phyloP scores from a whole-genome alignment of 2,797 vertebrate species.

The Poeciliopsis infans region DNA sequence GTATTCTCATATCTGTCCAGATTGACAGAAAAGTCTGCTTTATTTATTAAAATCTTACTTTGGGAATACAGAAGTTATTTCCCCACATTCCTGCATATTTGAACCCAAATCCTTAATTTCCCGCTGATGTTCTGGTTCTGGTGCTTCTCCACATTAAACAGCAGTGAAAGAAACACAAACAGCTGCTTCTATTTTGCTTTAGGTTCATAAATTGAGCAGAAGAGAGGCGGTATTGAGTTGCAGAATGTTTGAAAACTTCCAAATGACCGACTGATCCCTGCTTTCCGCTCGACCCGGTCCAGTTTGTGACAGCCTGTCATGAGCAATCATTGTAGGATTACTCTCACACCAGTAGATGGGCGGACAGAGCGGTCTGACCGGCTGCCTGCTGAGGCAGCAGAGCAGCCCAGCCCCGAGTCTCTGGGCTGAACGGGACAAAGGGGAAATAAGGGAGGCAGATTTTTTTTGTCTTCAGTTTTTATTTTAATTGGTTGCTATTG shows the following conservation, averaged over 20 bases:
- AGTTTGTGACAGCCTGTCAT: conserved; percentile 87
- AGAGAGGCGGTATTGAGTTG: background rate
- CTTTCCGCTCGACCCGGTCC: conserved; percentile 84
- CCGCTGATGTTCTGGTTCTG: background rate
- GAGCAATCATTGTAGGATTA: conserved; percentile 80
- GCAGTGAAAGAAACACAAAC: background rate
- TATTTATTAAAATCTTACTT: conserved; percentile 20
- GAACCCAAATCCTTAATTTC: background rate
- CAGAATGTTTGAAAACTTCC: conserved; percentile 44
- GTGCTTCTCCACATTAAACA: background rate
- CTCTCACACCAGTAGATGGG: conserved; percentile 68
- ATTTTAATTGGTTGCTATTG: background rate
- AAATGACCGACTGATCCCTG: conserved; percentile 79
- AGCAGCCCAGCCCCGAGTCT: conserved; percentile 59
- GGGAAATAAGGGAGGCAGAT: background rate
- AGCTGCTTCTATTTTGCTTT: background rate
- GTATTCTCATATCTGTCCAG: conserved; percentile 2
- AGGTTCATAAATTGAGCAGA: background rate
- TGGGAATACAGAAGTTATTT: conserved; percentile 11
- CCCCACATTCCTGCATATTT: background rate
- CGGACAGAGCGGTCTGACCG: conserved; percentile 57
- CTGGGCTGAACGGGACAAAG: conserved; percentile 39
- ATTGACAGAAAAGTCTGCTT: background rate
- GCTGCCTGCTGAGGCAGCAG: conserved; percentile 69
- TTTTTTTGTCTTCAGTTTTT: background rate